phyloP scores from a whole-genome alignment of 2,888 invertebrate species.

The Drosophila anomalata region DNA sequence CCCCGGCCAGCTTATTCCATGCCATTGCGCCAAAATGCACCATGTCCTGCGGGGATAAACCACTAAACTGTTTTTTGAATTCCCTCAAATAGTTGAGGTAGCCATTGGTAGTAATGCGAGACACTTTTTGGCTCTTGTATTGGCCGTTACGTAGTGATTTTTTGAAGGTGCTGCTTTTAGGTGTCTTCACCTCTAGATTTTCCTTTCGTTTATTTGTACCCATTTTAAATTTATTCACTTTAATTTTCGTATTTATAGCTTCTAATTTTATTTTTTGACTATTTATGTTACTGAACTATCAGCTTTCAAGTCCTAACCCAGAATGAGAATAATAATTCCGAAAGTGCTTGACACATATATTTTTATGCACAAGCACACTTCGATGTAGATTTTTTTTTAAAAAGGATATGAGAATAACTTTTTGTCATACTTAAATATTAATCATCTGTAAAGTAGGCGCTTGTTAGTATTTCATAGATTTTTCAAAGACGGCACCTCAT shows the following conservation, averaged over 20 bases:
- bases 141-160: neutral
- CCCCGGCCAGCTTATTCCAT: neutral
- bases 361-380: neutral
- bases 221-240: neutral
- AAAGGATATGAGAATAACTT: neutral
- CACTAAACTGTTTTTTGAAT: neutral
- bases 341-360: neutral
- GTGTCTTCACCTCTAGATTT: neutral
- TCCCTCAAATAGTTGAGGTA: slow-evolving; percentile 5
- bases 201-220: neutral
- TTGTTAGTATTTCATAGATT: neutral
- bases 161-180: neutral
- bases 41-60: neutral
- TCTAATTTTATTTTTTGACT: no score
- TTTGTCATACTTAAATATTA: neutral
- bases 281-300: neutral
- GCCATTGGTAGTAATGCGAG: neutral
- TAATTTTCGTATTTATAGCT: neutral
- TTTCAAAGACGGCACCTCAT: neutral
- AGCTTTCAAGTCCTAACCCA: neutral
- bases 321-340: neutral
- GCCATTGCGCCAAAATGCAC: neutral
- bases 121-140: slow-evolving; percentile 4
- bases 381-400: neutral
- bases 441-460: neutral